Conservation (phyloP, 2,888 invertebrate genomes). For the Ctenicera cuprea region DNA sequence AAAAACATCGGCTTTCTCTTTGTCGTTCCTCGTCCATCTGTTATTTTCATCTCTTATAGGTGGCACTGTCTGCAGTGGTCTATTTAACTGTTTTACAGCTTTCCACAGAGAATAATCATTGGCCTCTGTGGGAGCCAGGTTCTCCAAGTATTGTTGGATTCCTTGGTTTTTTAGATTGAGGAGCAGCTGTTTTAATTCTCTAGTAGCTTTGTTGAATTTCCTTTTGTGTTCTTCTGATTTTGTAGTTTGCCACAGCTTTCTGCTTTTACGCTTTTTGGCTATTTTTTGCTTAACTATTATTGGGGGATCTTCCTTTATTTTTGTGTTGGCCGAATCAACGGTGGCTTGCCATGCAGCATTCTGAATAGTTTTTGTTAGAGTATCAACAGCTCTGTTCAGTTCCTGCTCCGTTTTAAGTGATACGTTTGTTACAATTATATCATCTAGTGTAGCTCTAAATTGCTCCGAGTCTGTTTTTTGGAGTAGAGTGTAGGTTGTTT, state of each 20-base stretch:
- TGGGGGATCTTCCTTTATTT: not conserved
- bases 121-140: no score
- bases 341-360: constrained; percentile 2
- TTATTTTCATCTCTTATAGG: no score
- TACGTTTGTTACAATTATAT: constrained; percentile 1
- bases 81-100: no score
- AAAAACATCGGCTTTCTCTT: no score
- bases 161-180: no score
- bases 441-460: constrained; percentile 1
- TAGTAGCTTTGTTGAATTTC: no score
- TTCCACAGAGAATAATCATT: no score
- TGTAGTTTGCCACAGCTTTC: not conserved
- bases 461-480: not conserved
- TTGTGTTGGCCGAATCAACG: not conserved
- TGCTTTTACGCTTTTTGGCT: constrained; percentile 3
- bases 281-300: constrained; percentile 1
- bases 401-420: constrained; percentile 2
- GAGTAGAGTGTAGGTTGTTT: constrained; percentile 26
- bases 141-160: no score
- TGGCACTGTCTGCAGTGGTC: no score
- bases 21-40: no score
- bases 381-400: not conserved
- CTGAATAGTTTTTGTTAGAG: not conserved
- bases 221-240: no score
- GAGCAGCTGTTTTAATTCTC: no score